Conservation (phyloP, 92 coral and sea anemone species). For the Umimayanthus chanpuru region DNA sequence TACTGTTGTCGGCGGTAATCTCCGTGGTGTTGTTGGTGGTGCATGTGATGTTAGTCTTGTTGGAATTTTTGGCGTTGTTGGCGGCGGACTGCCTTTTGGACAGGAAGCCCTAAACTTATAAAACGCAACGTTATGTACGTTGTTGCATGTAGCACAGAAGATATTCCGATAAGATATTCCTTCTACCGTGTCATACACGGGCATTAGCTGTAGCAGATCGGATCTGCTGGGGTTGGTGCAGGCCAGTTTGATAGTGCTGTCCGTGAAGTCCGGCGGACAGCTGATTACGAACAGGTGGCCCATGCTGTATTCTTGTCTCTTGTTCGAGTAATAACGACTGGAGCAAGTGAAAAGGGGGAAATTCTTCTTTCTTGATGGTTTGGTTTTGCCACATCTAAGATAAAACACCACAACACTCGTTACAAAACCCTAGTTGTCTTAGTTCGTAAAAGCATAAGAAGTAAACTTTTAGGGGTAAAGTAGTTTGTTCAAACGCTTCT, state of each 20-base stretch:
- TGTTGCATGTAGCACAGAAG: slow-evolving; percentile 33
- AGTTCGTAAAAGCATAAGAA: background rate
- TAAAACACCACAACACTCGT: background rate
- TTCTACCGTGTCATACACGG: slow-evolving; percentile 27
- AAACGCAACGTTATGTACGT: background rate
- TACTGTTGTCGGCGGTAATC: too few species aligned
- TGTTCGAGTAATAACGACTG: background rate
- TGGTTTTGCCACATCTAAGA: slow-evolving; percentile 15
- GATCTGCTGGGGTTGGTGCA: slow-evolving; percentile 30
- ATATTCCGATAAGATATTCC: slow-evolving; percentile 28
- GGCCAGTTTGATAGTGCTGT: slow-evolving; percentile 5
- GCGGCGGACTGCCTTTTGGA: background rate
- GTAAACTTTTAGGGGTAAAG: too few species aligned
- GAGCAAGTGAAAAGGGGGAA: slow-evolving; percentile 6
- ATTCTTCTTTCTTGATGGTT: background rate
- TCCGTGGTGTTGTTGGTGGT: too few species aligned
- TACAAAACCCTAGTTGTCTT: too few species aligned
- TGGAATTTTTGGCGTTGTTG: background rate
- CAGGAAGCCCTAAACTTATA: background rate
- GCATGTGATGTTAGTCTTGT: too few species aligned
- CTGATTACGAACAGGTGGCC: slow-evolving; percentile 34
- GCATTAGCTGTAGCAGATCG: slow-evolving; percentile 21
- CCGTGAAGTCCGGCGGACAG: slow-evolving; percentile 15
- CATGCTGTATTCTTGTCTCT: background rate
- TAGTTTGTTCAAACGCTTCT: too few species aligned